phyloP scores from a whole-genome alignment of 2,113 vertebrate genomes.

The Elephantulus edwardii region DNA sequence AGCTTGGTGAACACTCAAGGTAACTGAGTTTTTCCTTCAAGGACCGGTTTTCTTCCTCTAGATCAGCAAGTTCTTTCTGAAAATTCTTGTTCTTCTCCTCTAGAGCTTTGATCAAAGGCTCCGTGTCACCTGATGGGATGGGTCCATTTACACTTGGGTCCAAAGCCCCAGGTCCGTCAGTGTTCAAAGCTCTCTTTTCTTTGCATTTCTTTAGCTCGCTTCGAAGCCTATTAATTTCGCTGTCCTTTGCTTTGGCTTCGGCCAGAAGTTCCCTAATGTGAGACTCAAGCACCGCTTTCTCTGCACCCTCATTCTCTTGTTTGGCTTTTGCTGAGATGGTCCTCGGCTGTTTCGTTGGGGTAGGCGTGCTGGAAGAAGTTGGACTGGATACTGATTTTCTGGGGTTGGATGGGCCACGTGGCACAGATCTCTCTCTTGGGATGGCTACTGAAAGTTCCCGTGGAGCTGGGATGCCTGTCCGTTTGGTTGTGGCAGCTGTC shows the following conservation, averaged over 20 bases:
- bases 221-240: constrained; percentile 93
- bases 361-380: constrained; percentile 90
- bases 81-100: constrained; percentile 92
- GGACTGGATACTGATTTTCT: constrained; percentile 92
- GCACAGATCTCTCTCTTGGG: constrained; percentile 88
- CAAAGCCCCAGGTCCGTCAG: constrained; percentile 75
- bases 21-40: constrained; percentile 92
- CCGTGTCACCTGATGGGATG: constrained; percentile 80
- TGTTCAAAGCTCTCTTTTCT: constrained; percentile 81
- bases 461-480: constrained; percentile 94
- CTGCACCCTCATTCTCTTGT: constrained; percentile 87
- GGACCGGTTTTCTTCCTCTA: constrained; percentile 92
- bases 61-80: constrained; percentile 89
- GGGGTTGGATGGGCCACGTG: constrained; percentile 86
- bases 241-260: constrained; percentile 95
- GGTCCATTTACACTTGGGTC: constrained; percentile 71
- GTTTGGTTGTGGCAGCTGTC: constrained; percentile 85
- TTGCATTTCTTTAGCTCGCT: constrained; percentile 91
- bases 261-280: constrained; percentile 95
- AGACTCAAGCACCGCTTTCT: constrained; percentile 90
- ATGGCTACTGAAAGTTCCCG: constrained; percentile 87
- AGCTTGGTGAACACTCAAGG: constrained; percentile 88
- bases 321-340: constrained; percentile 84
- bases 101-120: constrained; percentile 87
- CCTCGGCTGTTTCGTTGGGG: constrained; percentile 90